phyloP scores from a whole-genome alignment of 2,888 invertebrate species.

The Rhagophthalmus giganteus region DNA sequence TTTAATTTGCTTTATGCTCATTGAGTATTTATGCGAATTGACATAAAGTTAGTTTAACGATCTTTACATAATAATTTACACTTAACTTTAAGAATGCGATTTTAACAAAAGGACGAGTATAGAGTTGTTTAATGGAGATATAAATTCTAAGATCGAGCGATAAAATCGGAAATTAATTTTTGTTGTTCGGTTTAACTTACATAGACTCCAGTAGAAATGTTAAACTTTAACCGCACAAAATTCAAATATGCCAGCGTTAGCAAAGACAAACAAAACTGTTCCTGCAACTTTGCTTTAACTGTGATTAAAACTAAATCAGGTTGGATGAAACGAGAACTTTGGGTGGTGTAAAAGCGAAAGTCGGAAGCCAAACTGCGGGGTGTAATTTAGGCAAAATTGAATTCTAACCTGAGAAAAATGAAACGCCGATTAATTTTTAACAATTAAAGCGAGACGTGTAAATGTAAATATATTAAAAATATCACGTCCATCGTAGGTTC shows the following conservation, averaged over 20 bases:
- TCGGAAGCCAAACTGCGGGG: slow-evolving; percentile 1
- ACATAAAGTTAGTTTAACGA: neutral
- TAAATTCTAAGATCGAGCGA: too few species aligned
- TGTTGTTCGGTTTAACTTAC: slow-evolving; percentile 4
- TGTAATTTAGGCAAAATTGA: slow-evolving; percentile 3
- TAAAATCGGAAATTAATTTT: slow-evolving; percentile 6
- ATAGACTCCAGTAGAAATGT: slow-evolving; percentile 1
- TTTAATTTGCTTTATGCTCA: too few species aligned
- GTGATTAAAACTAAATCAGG: slow-evolving; percentile 22
- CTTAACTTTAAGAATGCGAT: too few species aligned
- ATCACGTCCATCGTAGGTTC: too few species aligned
- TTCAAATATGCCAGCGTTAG: slow-evolving; percentile 14
- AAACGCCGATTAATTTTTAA: too few species aligned
- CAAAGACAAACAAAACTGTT: slow-evolving; percentile 23
- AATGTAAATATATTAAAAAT: too few species aligned
- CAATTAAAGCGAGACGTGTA: neutral
- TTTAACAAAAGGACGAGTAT: too few species aligned
- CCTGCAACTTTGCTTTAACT: slow-evolving; percentile 19
- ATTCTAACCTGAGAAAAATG: slow-evolving; percentile 3
- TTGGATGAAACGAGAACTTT: slow-evolving; percentile 14
- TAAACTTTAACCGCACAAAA: slow-evolving; percentile 15
- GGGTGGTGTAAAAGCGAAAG: slow-evolving; percentile 6
- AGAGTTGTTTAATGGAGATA: too few species aligned
- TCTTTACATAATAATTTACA: too few species aligned
- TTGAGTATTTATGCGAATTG: too few species aligned